phyloP scores from a whole-genome alignment of 2,797 vertebrate species.

The Macropodus opercularis region DNA sequence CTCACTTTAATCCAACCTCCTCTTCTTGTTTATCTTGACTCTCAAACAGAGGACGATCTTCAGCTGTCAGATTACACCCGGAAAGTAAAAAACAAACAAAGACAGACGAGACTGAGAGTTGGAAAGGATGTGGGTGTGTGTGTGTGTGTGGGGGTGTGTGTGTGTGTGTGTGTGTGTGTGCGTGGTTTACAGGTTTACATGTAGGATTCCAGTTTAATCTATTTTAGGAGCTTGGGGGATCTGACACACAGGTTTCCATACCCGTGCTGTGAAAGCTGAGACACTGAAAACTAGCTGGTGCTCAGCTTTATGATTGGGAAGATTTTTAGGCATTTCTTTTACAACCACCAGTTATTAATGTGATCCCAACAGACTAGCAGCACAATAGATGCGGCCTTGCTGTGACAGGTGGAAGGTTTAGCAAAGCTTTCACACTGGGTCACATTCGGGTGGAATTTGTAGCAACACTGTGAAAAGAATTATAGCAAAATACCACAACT shows the following conservation, averaged over 20 bases:
- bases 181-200: constrained; percentile 10
- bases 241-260: constrained; percentile 27
- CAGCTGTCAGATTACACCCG: constrained; percentile 55
- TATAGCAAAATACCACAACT: no score
- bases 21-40: constrained; percentile 53
- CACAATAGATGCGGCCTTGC: not conserved
- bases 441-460: constrained; percentile 22
- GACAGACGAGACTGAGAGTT: constrained; percentile 10
- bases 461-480: constrained; percentile 42
- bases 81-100: constrained; percentile 44
- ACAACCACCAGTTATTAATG: constrained; percentile 11
- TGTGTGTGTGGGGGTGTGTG: no score
- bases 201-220: constrained; percentile 28
- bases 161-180: not conserved
- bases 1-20: constrained; percentile 55
- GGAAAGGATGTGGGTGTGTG: not conserved
- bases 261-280: constrained; percentile 16
- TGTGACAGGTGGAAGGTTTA: constrained; percentile 13
- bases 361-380: constrained; percentile 5
- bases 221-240: constrained; percentile 22
- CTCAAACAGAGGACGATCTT: constrained; percentile 50
- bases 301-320: constrained; percentile 17
- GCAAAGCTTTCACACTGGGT: not conserved
- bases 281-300: constrained; percentile 6
- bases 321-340: constrained; percentile 21